Evolutionary conservation across 2,888 invertebrate species (phyloP), one percentile per base, ranked within the genome.

Genomic region (Chaetoderma sp.): DNA sequence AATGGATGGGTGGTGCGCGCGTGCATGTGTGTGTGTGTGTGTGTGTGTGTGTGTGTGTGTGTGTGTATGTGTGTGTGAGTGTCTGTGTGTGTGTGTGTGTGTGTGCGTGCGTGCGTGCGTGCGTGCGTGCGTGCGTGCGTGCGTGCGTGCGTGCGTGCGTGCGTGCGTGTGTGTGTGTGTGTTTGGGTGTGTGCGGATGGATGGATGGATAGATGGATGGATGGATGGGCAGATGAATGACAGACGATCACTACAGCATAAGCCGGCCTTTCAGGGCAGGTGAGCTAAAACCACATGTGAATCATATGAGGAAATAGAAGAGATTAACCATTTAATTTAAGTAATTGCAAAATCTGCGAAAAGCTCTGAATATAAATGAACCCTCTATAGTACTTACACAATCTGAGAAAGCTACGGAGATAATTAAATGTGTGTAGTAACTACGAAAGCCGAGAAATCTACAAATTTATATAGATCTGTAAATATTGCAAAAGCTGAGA

Each of bases 31-130:
- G 23, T 47, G 23, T 47, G n/a, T 6, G 23, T 47, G 6, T 6
- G 10, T 49, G 27, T 49, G 49, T 49, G 23, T 8, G 49, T 8
- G 23, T 8, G 10, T 8, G 2, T 49, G 23, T 8, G 3, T 4
- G 6, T 49, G 6, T 49, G 5, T 49, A 23, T 4, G 21, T 2
- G 10, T 49, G 10, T 47, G n/a, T 27, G 16, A 25, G 18, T 47
- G 23, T 47, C n/a, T 47, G n/a, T 47, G n/a, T 47, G 23, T 47
- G n/a, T 47, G 23, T 47, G 23, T 47, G n/a, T 47, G 23, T 47
- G n/a, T 47, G 23, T 47, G n/a, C 23, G 25, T 47, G 21, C 1
- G 25, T 47, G 21, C 2, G 25, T 47, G 3, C 25, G 25, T 47
- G 3, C 25, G 3, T 47, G 25, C 25, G 25, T 47, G 4, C 21